Conservation (phyloP, 2,888 invertebrate genomes). For the Didymodactylos carnosus region DNA sequence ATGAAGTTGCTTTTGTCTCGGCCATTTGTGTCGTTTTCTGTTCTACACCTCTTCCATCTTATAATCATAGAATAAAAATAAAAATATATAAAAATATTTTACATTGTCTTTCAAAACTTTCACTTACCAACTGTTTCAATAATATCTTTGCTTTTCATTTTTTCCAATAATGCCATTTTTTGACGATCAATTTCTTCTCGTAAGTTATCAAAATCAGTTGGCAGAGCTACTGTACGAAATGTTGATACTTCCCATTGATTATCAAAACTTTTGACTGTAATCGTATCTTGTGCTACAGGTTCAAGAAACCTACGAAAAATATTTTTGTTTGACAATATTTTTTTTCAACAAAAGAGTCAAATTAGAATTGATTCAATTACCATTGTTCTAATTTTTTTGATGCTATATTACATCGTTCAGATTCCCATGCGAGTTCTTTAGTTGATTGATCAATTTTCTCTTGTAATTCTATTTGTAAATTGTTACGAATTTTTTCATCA, state of each 20-base stretch:
- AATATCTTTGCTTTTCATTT: conserved; percentile 10
- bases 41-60: neutral
- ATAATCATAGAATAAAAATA: neutral
- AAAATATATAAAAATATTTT: neutral
- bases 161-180: conserved; percentile 18
- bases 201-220: conserved; percentile 27
- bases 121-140: neutral
- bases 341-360: neutral
- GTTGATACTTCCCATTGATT: conserved; percentile 26
- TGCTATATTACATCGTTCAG: conserved; percentile 29
- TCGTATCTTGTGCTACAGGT: conserved; percentile 30
- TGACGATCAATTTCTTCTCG: conserved; percentile 26
- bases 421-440: conserved; percentile 32
- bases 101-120: too few relatives aligned
- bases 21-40: neutral
- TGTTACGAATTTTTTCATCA: conserved; percentile 30
- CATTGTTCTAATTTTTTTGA: conserved; percentile 28
- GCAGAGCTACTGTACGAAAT: conserved; percentile 28
- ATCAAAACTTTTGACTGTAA: conserved; percentile 28
- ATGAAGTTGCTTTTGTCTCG: neutral
- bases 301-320: conserved; percentile 26
- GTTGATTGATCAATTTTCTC: conserved; percentile 27
- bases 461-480: conserved; percentile 24
- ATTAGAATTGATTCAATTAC: conserved; percentile 17
- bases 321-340: too few relatives aligned